Base-by-base conservation (phyloP, 2,888 invertebrate genomes). In the Actias luna region DNA sequence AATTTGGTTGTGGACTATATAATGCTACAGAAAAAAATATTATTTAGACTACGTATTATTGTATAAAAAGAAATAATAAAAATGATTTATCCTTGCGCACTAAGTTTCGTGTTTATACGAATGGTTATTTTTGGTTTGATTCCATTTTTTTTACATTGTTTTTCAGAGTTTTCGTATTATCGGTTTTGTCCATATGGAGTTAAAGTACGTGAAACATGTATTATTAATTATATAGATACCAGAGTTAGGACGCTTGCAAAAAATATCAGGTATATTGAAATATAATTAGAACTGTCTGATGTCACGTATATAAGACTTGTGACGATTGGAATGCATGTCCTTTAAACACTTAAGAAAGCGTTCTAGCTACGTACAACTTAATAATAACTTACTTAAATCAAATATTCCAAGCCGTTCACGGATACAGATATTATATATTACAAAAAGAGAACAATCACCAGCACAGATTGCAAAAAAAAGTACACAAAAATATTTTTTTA, bases 311-410 rank as follows among this genome's bases (percentile, higher is more conserved):
- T 3, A 25, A 46, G 29, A 29, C 55, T 55, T 55, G 55, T 55
- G 55, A 55, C 29, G 29, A 29, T 29, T 55, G 55, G 55, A 55
- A 55, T 55, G 55, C 29, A 55, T 55, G 55, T 55, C 55, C 55
- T 55, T 55, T 29, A 55, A 46, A 29, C 10, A 29, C 55, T 55
- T 55, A 55, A 55, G 55, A 55, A 55, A 55, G 55, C 55, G 55
- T 29, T 55, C 55, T 27, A 29, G 29, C 29, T 29, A 16, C 29
- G 29, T 55, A 29, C 27, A 55, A 55, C 55, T 27, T 52, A 52
- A 52, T 18, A 42, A 27, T 27, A 27, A 55, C 55, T 55, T 55
- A 55, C 55, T 29, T 29, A 55, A 29, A 55, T 55, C 29, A 29
- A 55, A 55, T 29, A 55, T 16, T 55, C 55, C 55, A 29, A 27